Evolutionary conservation across 2,888 invertebrate species (phyloP), one percentile per base, ranked within the genome.

Genomic region (Lumbricus terrestris): DNA sequence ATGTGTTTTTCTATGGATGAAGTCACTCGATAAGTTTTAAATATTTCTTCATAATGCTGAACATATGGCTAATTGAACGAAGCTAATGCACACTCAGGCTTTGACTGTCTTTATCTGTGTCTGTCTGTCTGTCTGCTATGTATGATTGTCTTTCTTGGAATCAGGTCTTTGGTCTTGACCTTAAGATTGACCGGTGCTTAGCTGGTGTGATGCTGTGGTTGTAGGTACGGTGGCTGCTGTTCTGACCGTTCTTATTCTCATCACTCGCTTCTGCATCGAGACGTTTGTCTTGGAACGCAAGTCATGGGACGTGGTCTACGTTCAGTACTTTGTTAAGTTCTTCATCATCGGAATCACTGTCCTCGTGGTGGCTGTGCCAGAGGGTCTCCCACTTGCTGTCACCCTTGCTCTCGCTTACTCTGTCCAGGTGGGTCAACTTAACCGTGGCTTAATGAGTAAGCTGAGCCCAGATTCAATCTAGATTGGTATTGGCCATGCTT

Each of bases 401-500:
- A 99, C 99, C 99, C 99, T 99, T 91, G 98, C 99, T 16, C 96
- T 99, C 93, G 99, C 99, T 93, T 99, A 99, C 95, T 99, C 99
- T 94, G 99, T 99, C 94, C 99, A 99, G 97, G 99, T 99, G 94
- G 91, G 94, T 93, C 23, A 23, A 3, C 47, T 47, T 47, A 29
- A 5, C 18, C 6, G 6, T 40, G 40, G 40, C 40, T 40, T 40
- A 40, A 6, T 40, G 40, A 11, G 40, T 40, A 40, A 15, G 40
- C n/a, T 40, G 40, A 40, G 40, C n/a, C n/a, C n/a, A n/a, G n/a
- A n/a, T n/a, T n/a, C 15, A 40, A 40, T 6, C 15, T 40, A 40
- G 15, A 11, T 6, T 6, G 47, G 18, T 3, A 47, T 2, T 23
- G 20, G 1, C 15, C 47, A 1, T 47, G 42, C 42, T 42, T 42